These are phyloP conservation scores for Centrocercus urophasianus DNA, from an alignment of 2,113 vertebrate genomes.

Conservation along the genomic window DNA sequence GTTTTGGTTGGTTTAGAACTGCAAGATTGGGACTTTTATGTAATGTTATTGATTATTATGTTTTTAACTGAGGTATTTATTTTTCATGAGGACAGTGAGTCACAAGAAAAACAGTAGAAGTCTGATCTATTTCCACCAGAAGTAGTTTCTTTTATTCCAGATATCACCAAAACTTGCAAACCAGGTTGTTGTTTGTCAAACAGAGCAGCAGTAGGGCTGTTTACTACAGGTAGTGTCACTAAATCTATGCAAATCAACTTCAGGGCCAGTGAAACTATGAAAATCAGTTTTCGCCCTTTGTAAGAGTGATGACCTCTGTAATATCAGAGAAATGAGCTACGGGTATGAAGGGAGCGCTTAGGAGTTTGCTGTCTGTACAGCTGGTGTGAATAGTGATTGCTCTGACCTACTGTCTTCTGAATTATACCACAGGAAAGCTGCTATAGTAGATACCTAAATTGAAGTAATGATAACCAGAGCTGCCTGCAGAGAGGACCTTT, in stretches of 20 bases:
- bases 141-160: not conserved
- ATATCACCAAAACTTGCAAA: not conserved
- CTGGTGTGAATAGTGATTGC: not conserved
- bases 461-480: not conserved
- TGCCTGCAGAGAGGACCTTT: not conserved
- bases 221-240: not conserved
- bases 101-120: not conserved
- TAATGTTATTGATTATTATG: not conserved
- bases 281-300: slow-evolving; percentile 1
- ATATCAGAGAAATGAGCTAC: not conserved
- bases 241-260: not conserved
- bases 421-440: not conserved
- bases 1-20: not conserved
- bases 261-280: not conserved
- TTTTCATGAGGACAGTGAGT: not conserved
- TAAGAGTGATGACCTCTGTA: not conserved
- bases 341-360: not conserved
- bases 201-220: not conserved
- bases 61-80: not conserved
- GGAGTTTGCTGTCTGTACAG: not conserved
- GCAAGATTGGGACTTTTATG: not conserved
- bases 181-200: not conserved
- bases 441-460: not conserved
- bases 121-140: not conserved
- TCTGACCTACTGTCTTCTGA: not conserved